Base-by-base conservation (phyloP, 2,797 vertebrate species). In the Microhierax caerulescens region DNA sequence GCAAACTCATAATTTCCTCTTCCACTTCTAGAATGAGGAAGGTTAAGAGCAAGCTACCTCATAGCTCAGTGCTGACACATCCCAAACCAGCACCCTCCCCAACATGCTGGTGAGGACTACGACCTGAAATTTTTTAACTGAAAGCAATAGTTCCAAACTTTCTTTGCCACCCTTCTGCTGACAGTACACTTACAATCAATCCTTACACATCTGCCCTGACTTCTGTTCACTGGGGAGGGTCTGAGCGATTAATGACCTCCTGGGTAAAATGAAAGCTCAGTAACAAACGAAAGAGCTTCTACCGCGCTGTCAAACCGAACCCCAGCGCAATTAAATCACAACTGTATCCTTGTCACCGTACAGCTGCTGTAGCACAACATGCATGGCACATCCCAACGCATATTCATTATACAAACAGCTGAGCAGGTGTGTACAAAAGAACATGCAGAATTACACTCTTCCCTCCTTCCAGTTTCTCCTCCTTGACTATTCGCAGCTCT, bases 1-100 rank as follows among this genome's bases (percentile, higher is more conserved):
- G 74, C 77, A 70, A 90, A 95, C 88, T 88, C 37, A 4, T 36
- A 85, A 95, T 96, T 86, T 95, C 53, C 68, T 98, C 96, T 97
- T 89, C 82, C 60, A 67, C 80, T 97, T 77, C 67, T 65, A 79
- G 87, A 95, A 97, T 67, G 67, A 96, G 97, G 95, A 91, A 63
- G 84, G 94, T 91, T 92, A 85, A 95, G n/a, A 96, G 47, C 34
- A 91, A 73, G 53, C 37, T 88, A 53, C 53, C 34, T 94, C 69
- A 32, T 36, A 70, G 45, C 43, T 92, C 48, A 54, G n/a, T 41
- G 83, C 50, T 41, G 36, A 84, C 80, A 51, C 39, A 45, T 22
- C 50, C 41, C 39, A 50, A 69, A 39, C 28, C 84, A 88, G 50
- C 57, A 74, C 13, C n/a, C 16, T 81, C 21, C 54, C 28, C 51